Base-by-base conservation (phyloP, 2,888 invertebrate genomes). In the Oasisia sp. region DNA sequence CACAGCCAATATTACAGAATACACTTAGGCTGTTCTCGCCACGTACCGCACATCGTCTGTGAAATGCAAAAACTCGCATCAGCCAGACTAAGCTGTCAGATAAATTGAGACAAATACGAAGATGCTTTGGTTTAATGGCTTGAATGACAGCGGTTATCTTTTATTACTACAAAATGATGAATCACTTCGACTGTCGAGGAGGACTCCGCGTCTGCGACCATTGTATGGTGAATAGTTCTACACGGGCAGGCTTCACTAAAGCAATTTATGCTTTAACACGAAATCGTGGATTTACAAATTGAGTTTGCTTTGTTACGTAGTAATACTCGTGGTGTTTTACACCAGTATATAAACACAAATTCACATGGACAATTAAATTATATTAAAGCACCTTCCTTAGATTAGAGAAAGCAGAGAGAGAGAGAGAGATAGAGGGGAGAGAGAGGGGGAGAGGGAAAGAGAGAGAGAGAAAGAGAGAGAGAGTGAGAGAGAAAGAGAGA, bases 101-200 rank as follows among this genome's bases (percentile, higher is more conserved):
- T 74, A 74, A 74, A 74, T 74, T 74, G 74, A 74, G 74, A 74
- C n/a, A 74, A 74, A 74, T 74, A 74, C 7, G 74, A 74, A 74
- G 74, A 74, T 74, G n/a, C 74, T 19, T 74, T 74, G 74, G 74
- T n/a, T 74, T 74, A 74, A 74, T 74, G 74, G 8, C 74, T 74
- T 74, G 74, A 74, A 74, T 74, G 74, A 74, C 74, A 74, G n/a
- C 74, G 74, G 19, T 74, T 74, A 74, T 74, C 74, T 74, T 19
- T 19, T 74, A 19, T 74, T 74, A 74, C 74, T 74, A 74, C 74
- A 74, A 74, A 27, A 74, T 74, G 74, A 74, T 74, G 74, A 74
- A 74, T 74, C 74, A 74, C 74, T 19, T 74, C 74, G 27, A 74
- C 27, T 7, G 74, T 27, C 74, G 27, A 74, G 14, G 74, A 7